Evolutionary conservation across 2,888 invertebrate genomes (phyloP), one percentile per base, ranked within the genome.

Genomic region (Hemistola chrysoprasaria): DNA sequence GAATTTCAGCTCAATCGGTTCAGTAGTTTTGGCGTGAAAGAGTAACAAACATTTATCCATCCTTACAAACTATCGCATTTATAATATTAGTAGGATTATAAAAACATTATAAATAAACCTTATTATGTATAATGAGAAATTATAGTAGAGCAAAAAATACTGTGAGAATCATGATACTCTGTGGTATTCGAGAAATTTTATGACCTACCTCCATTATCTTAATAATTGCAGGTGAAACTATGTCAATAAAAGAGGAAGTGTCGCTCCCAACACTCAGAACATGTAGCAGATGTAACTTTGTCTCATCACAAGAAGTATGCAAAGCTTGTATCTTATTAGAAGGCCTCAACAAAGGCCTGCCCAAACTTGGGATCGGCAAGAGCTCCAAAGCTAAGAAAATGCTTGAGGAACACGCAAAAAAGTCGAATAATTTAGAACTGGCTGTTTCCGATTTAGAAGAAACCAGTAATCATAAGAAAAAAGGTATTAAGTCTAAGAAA

Each of bases 321-420:
- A 99, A 99, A 78, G 99, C 99, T 0, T 99, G 99, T 76, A 93
- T 97, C 0, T 90, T 99, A 40, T 85, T 99, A 2, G 98, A 99
- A 86, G 99, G 99, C 0, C 90, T 99, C 1, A 99, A 99, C 78
- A 92, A 95, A 81, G 98, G 98, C 1, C 79, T 97, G 29, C 98
- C 98, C 0, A 94, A 93, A 74, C 90, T 97, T 29, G 97, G 96
- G n/a, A 94, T 97, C 21, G 96, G 96, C 1, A 97, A 97, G 77
- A 94, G 94, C 38, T 95, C 94, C n/a, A 94, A 94, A 72, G 93
- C 93, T 0, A 93, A 93, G 55, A 90, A 89, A 57, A 90, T 93
- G 87, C 79, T 93, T 22, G 90, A 91, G 16, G 90, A 92, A 56
- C 91, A 50, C 44, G 50, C 41, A 16, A 91, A 47, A 52, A 82